phyloP scores from a whole-genome alignment of 2,888 invertebrate species.

The Sinodicranocentrus sp. region DNA sequence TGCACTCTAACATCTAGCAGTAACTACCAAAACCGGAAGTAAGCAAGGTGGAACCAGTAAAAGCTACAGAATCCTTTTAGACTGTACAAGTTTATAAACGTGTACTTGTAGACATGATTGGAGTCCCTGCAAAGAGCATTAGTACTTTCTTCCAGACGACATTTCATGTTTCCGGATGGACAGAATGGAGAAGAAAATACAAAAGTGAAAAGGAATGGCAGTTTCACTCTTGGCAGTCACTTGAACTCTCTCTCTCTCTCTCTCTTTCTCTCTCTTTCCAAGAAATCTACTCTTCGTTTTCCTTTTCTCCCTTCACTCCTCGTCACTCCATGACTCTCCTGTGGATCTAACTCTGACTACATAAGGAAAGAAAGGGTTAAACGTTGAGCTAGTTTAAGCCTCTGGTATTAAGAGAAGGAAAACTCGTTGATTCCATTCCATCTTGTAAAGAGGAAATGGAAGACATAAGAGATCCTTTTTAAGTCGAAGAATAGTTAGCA shows the following conservation, averaged over 20 bases:
- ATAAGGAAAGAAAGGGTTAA: conserved; percentile 47
- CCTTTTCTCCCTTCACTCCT: neutral
- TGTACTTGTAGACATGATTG: no score
- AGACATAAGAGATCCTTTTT: conserved; percentile 46
- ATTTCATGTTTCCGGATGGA: conserved; percentile 36
- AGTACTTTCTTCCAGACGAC: conserved; percentile 19
- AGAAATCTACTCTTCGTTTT: neutral
- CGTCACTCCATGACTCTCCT: no score
- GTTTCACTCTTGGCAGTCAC: no score
- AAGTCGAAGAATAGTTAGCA: conserved; percentile 37
- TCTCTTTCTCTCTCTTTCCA: neutral
- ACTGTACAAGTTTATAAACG: no score
- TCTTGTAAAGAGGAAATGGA: conserved; percentile 55
- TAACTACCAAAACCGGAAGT: no score
- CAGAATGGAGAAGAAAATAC: conserved; percentile 18
- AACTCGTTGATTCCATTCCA: conserved; percentile 50
- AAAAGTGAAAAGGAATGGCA: conserved; percentile 29
- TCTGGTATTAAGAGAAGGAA: conserved; percentile 49
- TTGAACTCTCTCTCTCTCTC: neutral
- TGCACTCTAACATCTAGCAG: no score
- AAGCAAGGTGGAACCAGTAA: no score
- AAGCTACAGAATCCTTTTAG: no score
- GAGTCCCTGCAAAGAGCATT: no score
- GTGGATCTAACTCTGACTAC: no score
- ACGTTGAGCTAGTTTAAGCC: conserved; percentile 53